Evolutionary conservation across 2,113 vertebrate species (phyloP), one percentile per base, ranked within the genome.

Genomic region (Ceuthmochares aereus): DNA sequence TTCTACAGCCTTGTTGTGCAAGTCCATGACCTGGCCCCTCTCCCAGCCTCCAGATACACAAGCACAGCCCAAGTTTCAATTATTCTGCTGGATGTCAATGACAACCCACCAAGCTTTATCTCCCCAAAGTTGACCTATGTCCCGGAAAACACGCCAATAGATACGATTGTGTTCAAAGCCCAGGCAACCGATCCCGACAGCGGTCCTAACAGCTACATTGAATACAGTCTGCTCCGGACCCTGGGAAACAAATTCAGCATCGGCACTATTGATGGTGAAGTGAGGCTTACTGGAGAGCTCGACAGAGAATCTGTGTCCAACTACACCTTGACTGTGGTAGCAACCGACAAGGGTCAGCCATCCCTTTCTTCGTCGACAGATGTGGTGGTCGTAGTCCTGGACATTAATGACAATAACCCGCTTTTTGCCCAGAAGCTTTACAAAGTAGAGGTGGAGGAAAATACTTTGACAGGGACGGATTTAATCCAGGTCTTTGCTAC

Each of bases 161-260:
- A 99, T 74, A 99, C 99, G 0, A 93, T 99, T 2, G 98, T 99
- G 49, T 99, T 99, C 95, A 98, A 96, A 3, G 99, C 98, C 1
- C 98, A 98, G 79, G 99, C 99, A 0, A 96, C 95, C 0, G 99
- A 99, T 34, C 98, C 99, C 0, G 99, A 99, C 97, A 99, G 99
- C 0, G 99, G 99, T 6, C 99, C 99, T 6, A 99, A 99, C 97
- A 99, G 99, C 96, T 99, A 99, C 27, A 98, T 99, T 6, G 99
- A 99, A 72, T 99, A 99, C 90, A 98, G 98, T 4, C 98, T 99
- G 26, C 97, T 97, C 47, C 98, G 98, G 17, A 96, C 98, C 1
- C 96, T 86, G 6, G 98, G 98, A 12, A 98, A 97, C 95, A 98
- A 98, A 92, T 99, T 99, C 96, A 98, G 98, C 90, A 98, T 99